phyloP scores from a whole-genome alignment of 1,140 invertebrate genomes.

The Micrasema longulum region DNA sequence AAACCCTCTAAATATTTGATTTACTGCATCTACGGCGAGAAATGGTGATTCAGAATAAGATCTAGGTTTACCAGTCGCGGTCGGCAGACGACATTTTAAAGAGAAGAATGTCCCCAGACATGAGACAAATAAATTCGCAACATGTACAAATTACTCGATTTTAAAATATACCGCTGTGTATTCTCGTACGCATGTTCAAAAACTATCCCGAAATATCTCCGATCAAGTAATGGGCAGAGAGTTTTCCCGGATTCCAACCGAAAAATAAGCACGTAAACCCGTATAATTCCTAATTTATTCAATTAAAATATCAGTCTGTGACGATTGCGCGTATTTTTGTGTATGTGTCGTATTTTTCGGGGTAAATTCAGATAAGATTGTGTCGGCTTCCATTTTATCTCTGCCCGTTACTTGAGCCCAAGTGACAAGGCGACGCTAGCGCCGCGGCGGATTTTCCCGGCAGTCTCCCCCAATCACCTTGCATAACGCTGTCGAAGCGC shows the following conservation, averaged over 20 bases:
- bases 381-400: too few species aligned
- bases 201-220: slow-evolving; percentile 28
- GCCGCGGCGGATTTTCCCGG: slow-evolving; percentile 32
- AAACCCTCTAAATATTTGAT: too few species aligned
- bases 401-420: slow-evolving; percentile 19
- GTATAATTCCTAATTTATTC: too few species aligned
- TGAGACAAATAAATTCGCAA: slow-evolving; percentile 31
- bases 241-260: background rate
- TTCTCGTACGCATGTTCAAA: slow-evolving; percentile 15
- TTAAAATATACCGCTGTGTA: slow-evolving; percentile 32
- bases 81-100: background rate
- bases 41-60: too few species aligned
- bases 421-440: slow-evolving; percentile 25
- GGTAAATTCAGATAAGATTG: too few species aligned
- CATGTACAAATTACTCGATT: slow-evolving; percentile 26
- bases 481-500: slow-evolving; percentile 16
- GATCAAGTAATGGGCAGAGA: slow-evolving; percentile 20
- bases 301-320: too few species aligned
- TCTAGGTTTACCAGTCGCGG: too few species aligned
- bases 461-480: slow-evolving; percentile 17
- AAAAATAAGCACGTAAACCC: too few species aligned
- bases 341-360: too few species aligned
- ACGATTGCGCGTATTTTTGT: too few species aligned
- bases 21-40: too few species aligned
- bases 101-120: slow-evolving; percentile 31